Evolutionary conservation across 2,113 vertebrate genomes (phyloP).

Genomic region (Eira barbara): DNA sequence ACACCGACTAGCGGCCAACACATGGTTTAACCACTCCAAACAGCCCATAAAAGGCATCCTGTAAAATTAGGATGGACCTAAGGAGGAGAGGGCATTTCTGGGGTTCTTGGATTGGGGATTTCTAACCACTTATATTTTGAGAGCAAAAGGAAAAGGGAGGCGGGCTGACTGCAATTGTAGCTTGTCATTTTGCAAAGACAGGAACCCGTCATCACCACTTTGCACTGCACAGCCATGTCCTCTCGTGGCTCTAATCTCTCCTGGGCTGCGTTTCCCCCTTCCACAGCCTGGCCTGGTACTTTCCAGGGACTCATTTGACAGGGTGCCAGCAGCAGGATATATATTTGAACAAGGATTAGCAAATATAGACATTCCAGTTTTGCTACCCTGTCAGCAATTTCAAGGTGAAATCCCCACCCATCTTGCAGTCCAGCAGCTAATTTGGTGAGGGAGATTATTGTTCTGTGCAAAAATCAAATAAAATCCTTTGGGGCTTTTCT

Average conservation of each 20-base stretch:
- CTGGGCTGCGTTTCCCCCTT: background rate
- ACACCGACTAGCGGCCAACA: rapidly evolving
- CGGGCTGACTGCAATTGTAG: background rate
- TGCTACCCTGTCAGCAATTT: constrained; percentile 73
- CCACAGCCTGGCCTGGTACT: constrained; percentile 7
- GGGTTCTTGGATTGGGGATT: constrained; percentile 38
- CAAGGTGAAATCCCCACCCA: constrained; percentile 75
- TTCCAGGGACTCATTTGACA: constrained; percentile 71
- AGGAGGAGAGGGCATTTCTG: background rate
- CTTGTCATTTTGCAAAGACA: constrained; percentile 16
- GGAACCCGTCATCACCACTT: background rate
- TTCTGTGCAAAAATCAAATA: constrained; percentile 59
- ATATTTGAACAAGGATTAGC: constrained; percentile 78
- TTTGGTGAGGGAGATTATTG: constrained; percentile 67
- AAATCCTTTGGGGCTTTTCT: constrained; percentile 49
- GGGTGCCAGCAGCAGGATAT: constrained; percentile 59
- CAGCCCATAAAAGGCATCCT: background rate
- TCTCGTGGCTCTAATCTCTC: constrained; percentile 1
- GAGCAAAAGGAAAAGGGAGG: background rate
- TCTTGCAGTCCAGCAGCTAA: background rate
- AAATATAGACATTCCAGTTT: constrained; percentile 66
- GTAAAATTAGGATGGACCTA: background rate
- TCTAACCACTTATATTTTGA: constrained; percentile 28
- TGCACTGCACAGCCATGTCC: rapidly evolving
- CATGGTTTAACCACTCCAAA: background rate